A percentile compares a stretch with the other conserved stretches of the same genome.
Evolutionary conservation across 2,797 vertebrate genomes (phyloP).

Genomic region (Malurus leucopterus): DNA sequence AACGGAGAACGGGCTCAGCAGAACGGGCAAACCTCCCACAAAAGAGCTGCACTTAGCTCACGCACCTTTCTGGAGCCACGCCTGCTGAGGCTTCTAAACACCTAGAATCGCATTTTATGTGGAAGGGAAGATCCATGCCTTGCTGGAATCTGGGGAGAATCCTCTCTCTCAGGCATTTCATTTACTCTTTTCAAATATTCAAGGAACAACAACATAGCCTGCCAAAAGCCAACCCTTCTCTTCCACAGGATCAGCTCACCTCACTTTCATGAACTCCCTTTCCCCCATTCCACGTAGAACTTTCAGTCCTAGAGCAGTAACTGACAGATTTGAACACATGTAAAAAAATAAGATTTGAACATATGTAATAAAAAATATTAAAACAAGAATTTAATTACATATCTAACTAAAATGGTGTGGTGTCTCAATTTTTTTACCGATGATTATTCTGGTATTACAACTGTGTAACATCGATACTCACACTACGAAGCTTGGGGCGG

Average conservation of each 20-base stretch:
- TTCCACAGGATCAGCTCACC: not conserved
- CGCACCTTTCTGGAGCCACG: not conserved
- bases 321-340: not conserved
- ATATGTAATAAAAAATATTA: accelerated
- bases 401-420: not conserved
- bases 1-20: accelerated
- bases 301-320: not conserved
- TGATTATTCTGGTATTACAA: not conserved
- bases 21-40: not conserved
- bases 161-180: not conserved
- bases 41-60: accelerated
- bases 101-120: not conserved
- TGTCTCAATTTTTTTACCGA: accelerated
- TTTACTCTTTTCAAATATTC: not conserved
- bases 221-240: not conserved
- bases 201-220: not conserved
- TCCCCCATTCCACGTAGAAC: accelerated
- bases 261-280: too few species aligned
- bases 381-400: not conserved
- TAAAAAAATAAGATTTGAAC: not conserved
- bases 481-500: not conserved
- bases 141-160: not conserved
- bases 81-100: not conserved
- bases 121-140: not conserved
- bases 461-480: not conserved